Evolutionary conservation across 1,140 invertebrate genomes (phyloP).

Genomic region (Heterodera schachtii): DNA sequence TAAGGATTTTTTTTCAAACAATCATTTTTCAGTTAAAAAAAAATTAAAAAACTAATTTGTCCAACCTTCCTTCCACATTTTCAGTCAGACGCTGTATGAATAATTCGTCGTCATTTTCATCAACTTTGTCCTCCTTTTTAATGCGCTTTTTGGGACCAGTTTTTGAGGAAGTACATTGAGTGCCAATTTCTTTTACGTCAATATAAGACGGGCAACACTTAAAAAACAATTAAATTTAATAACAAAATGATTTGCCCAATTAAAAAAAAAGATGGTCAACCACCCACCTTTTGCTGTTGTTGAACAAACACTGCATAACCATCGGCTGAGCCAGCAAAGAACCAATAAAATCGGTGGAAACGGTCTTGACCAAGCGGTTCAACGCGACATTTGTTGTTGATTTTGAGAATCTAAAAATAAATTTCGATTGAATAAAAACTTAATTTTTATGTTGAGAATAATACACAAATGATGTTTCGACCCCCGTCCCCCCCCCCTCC

Average conservation of each 20-base stretch:
- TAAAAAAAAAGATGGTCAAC: no score
- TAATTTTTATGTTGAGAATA: no score
- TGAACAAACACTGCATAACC: slow-evolving; percentile 1
- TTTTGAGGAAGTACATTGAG: background rate
- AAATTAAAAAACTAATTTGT: background rate
- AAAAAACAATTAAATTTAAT: background rate
- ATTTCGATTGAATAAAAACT: background rate
- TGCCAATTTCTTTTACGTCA: no score
- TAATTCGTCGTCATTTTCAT: background rate
- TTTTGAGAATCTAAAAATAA: background rate
- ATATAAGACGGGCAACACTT: background rate
- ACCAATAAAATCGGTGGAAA: slow-evolving; percentile 10
- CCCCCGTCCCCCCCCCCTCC: no score
- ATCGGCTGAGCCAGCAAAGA: slow-evolving; percentile 1
- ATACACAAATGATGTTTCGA: no score
- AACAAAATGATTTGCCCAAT: background rate
- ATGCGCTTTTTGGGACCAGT: background rate
- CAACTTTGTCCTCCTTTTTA: background rate
- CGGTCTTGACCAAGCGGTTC: slow-evolving; percentile 8
- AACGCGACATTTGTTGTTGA: slow-evolving; percentile 4
- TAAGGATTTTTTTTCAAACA: background rate
- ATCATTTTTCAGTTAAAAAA: background rate
- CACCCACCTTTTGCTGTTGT: background rate
- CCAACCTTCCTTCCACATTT: slow-evolving; percentile 6
- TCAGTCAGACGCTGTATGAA: background rate